Percentiles rank a stretch among this genome's conserved stretches.
Conservation (phyloP, 2,888 invertebrate species). For the Leuctra nigra region DNA sequence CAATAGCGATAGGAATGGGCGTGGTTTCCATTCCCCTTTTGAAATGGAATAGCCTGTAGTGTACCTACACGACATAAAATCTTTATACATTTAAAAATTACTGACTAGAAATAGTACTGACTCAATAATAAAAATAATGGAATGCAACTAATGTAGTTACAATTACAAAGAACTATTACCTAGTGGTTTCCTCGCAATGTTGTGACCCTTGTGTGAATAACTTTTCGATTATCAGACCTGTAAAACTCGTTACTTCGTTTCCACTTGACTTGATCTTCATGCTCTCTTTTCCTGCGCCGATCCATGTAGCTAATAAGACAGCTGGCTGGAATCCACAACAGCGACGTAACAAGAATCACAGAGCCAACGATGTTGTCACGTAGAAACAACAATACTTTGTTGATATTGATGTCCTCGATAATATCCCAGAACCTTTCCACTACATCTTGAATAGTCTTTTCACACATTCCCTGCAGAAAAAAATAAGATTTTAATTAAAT, state of each 20-base stretch:
- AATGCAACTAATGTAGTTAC: background rate
- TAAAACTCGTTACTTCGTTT: slow-evolving; percentile 36
- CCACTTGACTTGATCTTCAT: slow-evolving; percentile 67
- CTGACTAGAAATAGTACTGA: background rate
- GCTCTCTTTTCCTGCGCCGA: slow-evolving; percentile 62
- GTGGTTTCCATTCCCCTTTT: no score
- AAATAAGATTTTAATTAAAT: no score
- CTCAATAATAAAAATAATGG: background rate
- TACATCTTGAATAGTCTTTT: slow-evolving; percentile 91
- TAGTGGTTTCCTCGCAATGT: background rate
- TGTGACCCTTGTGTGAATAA: slow-evolving; percentile 27
- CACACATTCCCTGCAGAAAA: slow-evolving; percentile 91
- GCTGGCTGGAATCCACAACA: slow-evolving; percentile 92
- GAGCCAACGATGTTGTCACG: slow-evolving; percentile 92
- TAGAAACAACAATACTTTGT: slow-evolving; percentile 80
- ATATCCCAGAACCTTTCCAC: slow-evolving; percentile 97
- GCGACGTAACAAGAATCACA: slow-evolving; percentile 81
- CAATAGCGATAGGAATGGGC: no score
- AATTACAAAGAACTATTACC: background rate
- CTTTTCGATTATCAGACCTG: slow-evolving; percentile 22
- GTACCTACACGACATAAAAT: no score
- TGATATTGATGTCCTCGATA: slow-evolving; percentile 93
- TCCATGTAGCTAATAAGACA: slow-evolving; percentile 83
- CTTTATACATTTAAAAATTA: no score
- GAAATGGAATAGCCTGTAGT: no score